These are phyloP conservation scores for Varecia variegata DNA, from an alignment of 2,797 vertebrate species.

Conservation along the genomic window DNA sequence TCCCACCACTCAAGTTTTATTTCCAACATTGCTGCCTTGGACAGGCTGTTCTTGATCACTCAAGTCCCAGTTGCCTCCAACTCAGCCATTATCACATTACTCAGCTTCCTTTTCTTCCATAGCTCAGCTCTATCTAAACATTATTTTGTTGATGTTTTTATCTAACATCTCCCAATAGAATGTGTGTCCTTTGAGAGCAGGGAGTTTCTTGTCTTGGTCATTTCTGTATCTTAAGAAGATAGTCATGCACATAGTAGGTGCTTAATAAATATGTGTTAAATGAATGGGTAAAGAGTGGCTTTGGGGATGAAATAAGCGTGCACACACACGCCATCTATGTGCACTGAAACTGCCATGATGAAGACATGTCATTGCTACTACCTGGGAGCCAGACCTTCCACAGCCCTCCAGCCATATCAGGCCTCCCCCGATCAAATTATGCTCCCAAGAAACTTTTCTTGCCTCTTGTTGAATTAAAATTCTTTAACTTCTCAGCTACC, in stretches of 20 bases:
- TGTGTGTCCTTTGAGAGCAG: not conserved
- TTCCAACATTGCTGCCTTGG: not conserved
- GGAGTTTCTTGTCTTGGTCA: not conserved
- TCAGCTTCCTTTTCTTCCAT: not conserved
- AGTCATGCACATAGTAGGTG: not conserved
- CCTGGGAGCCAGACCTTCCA: not conserved
- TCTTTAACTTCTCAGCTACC: slow-evolving; percentile 48
- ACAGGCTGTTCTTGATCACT: not conserved
- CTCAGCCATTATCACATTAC: not conserved
- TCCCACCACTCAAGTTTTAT: not conserved
- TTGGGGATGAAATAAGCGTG: not conserved
- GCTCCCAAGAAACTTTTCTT: slow-evolving; percentile 50
- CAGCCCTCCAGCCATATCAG: not conserved
- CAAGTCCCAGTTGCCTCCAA: not conserved
- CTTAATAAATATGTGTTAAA: not conserved
- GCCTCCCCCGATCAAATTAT: not conserved
- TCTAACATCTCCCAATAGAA: not conserved
- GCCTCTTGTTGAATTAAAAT: slow-evolving; percentile 40
- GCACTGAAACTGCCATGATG: not conserved
- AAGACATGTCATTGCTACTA: not conserved
- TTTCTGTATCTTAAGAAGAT: not conserved
- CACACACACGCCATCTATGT: rapidly evolving
- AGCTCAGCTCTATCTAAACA: not conserved
- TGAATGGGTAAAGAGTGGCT: not conserved
- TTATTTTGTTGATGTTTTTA: not conserved